Base-by-base conservation (phyloP, 2,888 invertebrate species). In the Dynastes maya region DNA sequence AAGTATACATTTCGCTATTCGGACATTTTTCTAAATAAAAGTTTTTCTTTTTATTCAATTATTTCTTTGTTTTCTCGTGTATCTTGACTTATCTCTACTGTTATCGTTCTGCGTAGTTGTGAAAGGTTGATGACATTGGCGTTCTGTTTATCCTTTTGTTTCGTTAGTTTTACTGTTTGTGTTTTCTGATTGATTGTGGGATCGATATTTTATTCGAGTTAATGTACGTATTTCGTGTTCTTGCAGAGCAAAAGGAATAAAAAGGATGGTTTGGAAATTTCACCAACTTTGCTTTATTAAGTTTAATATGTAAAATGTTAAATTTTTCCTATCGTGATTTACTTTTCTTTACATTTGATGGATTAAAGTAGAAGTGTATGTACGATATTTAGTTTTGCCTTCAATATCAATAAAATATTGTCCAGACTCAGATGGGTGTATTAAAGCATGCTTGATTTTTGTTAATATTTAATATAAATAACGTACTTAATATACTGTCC, bases 1-100 rank as follows among this genome's bases (percentile, higher is more conserved):
- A 89, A 92, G 93, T 91, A 81, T 64, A 49, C n/a, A n/a, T 61
- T 53, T 9, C 11, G 37, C 16, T 63, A 4, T 55, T 22, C 29
- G 29, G 45, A 22, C 32, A 29, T 9, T 32, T 65, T 13, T 37
- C 51, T 64, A 76, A 16, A 40, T 9, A 4, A 13, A 64, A 64
- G 37, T 67, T 65, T 63, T 74, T 68, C 9, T 63, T 29, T 67
- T 29, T 68, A 8, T 68, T 49, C 27, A n/a, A 49, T 74, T 74
- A 11, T 68, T 68, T 51, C 45, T 16, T 61, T 45, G 22, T 37
- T 72, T 11, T 72, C 40, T 53, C 45, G 9, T 45, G 8, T 45
- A 45, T 45, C 45, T 45, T 45, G 45, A 45, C 45, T 45, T 45
- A 72, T 27, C 51, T 13, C 11, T 27, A 32, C 2, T 53, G n/a